These are phyloP conservation scores for Dinoponera quadriceps DNA, from an alignment of 1,140 invertebrate species.

Conservation along the genomic window DNA sequence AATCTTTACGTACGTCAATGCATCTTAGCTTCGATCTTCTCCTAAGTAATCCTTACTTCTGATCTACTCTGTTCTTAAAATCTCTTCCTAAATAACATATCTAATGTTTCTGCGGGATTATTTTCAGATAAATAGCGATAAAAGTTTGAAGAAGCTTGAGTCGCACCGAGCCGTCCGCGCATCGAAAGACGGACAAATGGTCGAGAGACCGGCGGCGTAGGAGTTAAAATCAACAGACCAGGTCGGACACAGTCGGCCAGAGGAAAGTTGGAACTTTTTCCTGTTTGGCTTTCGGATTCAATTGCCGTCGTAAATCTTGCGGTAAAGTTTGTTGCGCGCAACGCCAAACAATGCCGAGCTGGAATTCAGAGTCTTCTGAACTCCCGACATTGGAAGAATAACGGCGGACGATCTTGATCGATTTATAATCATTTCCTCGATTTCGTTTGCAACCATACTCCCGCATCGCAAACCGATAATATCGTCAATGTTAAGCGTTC, in stretches of 20 bases:
- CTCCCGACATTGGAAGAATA: constrained; percentile 43
- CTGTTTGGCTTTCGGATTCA: constrained; percentile 74
- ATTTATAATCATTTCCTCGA: too few species aligned
- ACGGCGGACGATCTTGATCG: neutral
- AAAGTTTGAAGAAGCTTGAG: too few species aligned
- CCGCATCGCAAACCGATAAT: neutral
- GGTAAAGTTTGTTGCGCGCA: constrained; percentile 76
- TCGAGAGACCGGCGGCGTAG: constrained; percentile 57
- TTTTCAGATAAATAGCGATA: too few species aligned
- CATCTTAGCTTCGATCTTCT: too few species aligned
- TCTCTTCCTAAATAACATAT: too few species aligned
- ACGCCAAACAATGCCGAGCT: constrained; percentile 37
- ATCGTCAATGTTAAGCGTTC: neutral
- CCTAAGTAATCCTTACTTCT: too few species aligned
- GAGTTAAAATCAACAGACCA: constrained; percentile 64
- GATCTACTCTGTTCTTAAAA: too few species aligned
- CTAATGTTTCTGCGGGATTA: too few species aligned
- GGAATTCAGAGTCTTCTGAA: constrained; percentile 60
- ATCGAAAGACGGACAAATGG: constrained; percentile 61
- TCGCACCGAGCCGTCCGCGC: too few species aligned
- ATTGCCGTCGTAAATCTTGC: constrained; percentile 75
- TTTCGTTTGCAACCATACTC: too few species aligned
- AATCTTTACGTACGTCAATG: too few species aligned
- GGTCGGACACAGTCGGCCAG: neutral
- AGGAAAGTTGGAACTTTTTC: constrained; percentile 37